Evolutionary conservation across 2,888 invertebrate genomes (phyloP).

Genomic region (Platycheirus rosarum): DNA sequence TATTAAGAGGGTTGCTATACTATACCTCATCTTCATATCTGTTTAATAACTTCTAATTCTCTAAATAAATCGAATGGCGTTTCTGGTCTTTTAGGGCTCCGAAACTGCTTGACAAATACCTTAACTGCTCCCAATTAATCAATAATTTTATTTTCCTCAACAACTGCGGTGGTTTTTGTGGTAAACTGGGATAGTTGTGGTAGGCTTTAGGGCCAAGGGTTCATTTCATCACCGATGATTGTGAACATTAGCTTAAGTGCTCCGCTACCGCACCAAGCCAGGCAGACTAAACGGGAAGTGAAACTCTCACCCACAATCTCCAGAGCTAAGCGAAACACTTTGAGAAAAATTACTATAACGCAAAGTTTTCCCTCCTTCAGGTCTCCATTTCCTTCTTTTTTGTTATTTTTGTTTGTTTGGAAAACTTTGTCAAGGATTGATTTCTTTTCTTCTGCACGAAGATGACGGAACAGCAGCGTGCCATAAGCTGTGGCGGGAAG

Average conservation of each 20-base stretch:
- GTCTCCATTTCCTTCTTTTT: background rate
- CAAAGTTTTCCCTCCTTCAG: slow-evolving; percentile 6
- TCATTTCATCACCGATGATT: slow-evolving; percentile 49
- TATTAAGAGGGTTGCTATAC: background rate
- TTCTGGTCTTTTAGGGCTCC: slow-evolving; percentile 6
- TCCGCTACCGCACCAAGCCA: background rate
- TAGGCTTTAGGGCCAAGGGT: slow-evolving; percentile 15
- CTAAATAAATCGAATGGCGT: slow-evolving; percentile 30
- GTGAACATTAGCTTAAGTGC: slow-evolving; percentile 24
- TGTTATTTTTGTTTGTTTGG: background rate
- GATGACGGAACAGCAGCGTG: slow-evolving; percentile 5
- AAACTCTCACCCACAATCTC: slow-evolving; percentile 23
- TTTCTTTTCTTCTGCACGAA: slow-evolving; percentile 28
- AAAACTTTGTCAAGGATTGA: slow-evolving; percentile 54
- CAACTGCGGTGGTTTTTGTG: slow-evolving; percentile 13
- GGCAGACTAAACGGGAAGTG: slow-evolving; percentile 4
- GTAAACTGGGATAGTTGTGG: slow-evolving; percentile 3
- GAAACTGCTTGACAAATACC: slow-evolving; percentile 49
- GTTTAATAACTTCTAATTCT: slow-evolving; percentile 23
- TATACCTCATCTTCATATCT: slow-evolving; percentile 8
- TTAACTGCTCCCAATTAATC: slow-evolving; percentile 48
- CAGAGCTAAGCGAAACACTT: slow-evolving; percentile 42
- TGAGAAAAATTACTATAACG: slow-evolving; percentile 26
- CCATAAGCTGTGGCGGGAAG: slow-evolving; percentile 17
- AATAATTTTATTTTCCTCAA: slow-evolving; percentile 45